Percentiles rank a stretch among this genome's conserved stretches.
Evolutionary conservation across 2,113 vertebrate genomes (phyloP).

Genomic region (Isurus oxyrinchus): DNA sequence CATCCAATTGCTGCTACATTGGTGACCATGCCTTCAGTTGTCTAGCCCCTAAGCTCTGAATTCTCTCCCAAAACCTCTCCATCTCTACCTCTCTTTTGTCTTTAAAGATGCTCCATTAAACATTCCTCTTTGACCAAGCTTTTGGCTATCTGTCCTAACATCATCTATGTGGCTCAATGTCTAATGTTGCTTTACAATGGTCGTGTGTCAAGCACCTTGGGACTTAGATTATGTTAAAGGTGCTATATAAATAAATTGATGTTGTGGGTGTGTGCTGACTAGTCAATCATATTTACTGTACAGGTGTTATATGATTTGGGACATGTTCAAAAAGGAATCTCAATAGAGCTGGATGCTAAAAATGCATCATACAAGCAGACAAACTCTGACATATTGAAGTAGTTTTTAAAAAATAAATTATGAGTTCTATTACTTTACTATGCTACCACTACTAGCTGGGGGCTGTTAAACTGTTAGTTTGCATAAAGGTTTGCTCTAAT

Average conservation of each 20-base stretch:
- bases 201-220: no score
- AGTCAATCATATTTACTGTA: neutral
- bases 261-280: neutral
- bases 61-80: no score
- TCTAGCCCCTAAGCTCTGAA: no score
- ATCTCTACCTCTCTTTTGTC: no score
- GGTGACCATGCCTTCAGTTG: no score
- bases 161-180: neutral
- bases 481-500: neutral
- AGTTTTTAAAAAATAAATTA: neutral
- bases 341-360: neutral
- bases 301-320: neutral
- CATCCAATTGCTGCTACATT: no score
- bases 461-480: neutral
- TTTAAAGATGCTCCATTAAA: no score
- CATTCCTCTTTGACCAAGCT: no score
- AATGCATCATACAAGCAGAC: neutral
- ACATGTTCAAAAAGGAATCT: neutral
- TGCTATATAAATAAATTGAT: no score
- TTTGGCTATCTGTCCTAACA: no score
- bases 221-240: no score
- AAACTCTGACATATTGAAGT: neutral
- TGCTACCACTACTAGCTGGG: neutral
- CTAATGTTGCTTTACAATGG: no score
- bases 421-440: neutral